Conservation (phyloP, 1,140 invertebrate species). For the Luehdorfia chinensis region DNA sequence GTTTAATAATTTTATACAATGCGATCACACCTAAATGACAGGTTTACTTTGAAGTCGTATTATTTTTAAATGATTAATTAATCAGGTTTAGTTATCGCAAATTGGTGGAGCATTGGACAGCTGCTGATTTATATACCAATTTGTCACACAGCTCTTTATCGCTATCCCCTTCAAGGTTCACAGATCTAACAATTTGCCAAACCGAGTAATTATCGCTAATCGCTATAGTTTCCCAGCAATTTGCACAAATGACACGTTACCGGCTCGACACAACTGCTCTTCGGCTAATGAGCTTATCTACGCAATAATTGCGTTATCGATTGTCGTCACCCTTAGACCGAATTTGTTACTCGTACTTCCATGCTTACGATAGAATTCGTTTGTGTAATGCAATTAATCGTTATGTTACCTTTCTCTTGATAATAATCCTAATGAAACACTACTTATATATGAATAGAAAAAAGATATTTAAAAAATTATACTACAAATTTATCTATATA, state of each 20-base stretch:
- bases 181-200: slow-evolving; percentile 52
- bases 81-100: not conserved
- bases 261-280: slow-evolving; percentile 33
- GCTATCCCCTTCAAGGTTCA: slow-evolving; percentile 29
- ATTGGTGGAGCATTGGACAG: not conserved
- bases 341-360: not conserved
- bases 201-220: slow-evolving; percentile 64
- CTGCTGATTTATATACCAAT: slow-evolving; percentile 16
- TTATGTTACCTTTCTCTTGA: no score
- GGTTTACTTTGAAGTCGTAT: slow-evolving; percentile 11
- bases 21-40: slow-evolving; percentile 5
- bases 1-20: slow-evolving; percentile 21
- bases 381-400: no score
- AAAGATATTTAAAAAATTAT: no score
- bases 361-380: no score
- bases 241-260: slow-evolving; percentile 52
- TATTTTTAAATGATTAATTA: slow-evolving; percentile 3
- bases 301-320: slow-evolving; percentile 31
- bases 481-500: no score
- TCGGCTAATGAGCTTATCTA: slow-evolving; percentile 47
- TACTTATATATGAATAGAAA: no score
- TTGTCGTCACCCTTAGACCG: slow-evolving; percentile 24
- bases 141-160: slow-evolving; percentile 21
- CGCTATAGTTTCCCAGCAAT: slow-evolving; percentile 57
- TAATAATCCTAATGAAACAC: no score